Percentiles rank a stretch among this genome's conserved stretches.
Conservation (phyloP, 2,113 vertebrate species). For the Oenanthe oenanthe region DNA sequence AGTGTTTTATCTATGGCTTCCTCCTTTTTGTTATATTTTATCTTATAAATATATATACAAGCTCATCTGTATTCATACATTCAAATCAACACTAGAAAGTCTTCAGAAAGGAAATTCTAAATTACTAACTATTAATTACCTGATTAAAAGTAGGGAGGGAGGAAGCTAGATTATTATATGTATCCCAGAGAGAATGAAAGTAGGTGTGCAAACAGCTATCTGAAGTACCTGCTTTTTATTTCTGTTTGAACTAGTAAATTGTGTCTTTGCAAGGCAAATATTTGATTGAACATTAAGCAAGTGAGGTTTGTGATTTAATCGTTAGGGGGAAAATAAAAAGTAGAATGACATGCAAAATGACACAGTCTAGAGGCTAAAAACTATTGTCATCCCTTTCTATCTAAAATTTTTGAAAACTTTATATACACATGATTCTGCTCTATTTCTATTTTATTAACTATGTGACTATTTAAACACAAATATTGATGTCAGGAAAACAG, state of each 20-base stretch:
- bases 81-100: neutral
- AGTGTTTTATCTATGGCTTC: neutral
- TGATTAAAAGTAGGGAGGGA: neutral
- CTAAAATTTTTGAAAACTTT: neutral
- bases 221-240: neutral
- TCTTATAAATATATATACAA: neutral
- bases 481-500: neutral
- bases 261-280: neutral
- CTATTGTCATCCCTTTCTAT: neutral
- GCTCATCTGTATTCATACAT: neutral
- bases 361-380: neutral
- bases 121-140: neutral
- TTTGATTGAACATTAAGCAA: neutral
- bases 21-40: neutral
- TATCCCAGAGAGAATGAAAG: neutral
- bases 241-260: neutral
- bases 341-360: neutral
- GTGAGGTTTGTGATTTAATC: neutral
- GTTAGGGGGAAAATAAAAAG: accelerated
- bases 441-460: neutral
- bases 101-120: neutral
- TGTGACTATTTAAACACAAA: neutral
- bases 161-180: neutral
- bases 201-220: neutral
- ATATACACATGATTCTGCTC: neutral